These are phyloP conservation scores for Stenchaetothrips biformis DNA, from an alignment of 2,888 invertebrate species.

Conservation along the genomic window DNA sequence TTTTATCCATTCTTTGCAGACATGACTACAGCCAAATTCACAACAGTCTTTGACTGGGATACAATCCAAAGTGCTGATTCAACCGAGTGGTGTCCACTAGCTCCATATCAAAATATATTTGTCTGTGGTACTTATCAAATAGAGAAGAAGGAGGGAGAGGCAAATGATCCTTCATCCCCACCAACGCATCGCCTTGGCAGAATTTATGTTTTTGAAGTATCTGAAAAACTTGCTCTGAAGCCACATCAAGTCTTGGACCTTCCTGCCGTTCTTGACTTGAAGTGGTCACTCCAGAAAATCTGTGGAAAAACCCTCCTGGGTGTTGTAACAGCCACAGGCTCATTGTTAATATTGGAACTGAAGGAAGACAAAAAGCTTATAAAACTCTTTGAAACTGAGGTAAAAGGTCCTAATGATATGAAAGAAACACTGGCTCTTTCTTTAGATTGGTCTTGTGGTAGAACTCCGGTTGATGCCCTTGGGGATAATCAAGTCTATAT, in stretches of 20 bases:
- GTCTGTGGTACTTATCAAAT: slow-evolving; percentile 86
- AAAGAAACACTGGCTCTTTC: slow-evolving; percentile 62
- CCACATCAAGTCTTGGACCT: slow-evolving; percentile 60
- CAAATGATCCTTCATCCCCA: slow-evolving; percentile 15
- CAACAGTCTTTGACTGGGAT: slow-evolving; percentile 52
- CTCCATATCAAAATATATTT: slow-evolving; percentile 57
- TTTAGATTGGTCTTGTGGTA: slow-evolving; percentile 73
- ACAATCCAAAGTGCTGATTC: slow-evolving; percentile 74
- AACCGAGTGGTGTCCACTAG: slow-evolving; percentile 81
- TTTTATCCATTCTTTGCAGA: slow-evolving; percentile 26
- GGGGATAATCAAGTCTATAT: slow-evolving; percentile 44
- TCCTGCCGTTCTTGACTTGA: slow-evolving; percentile 79
- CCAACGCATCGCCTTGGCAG: slow-evolving; percentile 28
- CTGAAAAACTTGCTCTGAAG: slow-evolving; percentile 43
- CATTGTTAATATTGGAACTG: slow-evolving; percentile 60
- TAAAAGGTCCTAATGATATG: slow-evolving; percentile 40
- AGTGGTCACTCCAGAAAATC: slow-evolving; percentile 67
- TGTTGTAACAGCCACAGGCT: slow-evolving; percentile 67
- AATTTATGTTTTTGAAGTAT: slow-evolving; percentile 32
- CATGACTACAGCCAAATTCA: slow-evolving; percentile 39
- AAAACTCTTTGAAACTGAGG: background rate
- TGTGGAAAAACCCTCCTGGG: slow-evolving; percentile 58
- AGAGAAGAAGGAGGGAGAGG: slow-evolving; percentile 46
- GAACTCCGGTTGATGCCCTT: slow-evolving; percentile 43
- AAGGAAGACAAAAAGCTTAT: slow-evolving; percentile 27